Conservation (phyloP, 2,113 vertebrate genomes). For the Chaetorhynchus papuensis region DNA sequence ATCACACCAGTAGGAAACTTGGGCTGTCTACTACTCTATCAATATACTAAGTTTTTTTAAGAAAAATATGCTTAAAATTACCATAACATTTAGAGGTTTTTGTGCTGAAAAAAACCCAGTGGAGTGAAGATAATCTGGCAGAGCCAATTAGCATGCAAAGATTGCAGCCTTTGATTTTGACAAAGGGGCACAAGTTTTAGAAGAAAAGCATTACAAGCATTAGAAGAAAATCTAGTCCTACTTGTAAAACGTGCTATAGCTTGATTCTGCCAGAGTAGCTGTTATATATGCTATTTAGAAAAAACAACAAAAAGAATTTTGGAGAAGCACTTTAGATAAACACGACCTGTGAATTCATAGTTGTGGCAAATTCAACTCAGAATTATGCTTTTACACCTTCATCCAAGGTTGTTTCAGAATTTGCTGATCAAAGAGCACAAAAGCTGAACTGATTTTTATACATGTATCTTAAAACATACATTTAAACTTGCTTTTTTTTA, state of each 20-base stretch:
- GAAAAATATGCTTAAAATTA: not conserved
- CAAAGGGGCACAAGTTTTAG: not conserved
- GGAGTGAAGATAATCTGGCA: not conserved
- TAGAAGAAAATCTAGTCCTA: not conserved
- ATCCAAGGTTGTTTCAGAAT: not conserved
- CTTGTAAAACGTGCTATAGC: not conserved
- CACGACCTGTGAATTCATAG: not conserved
- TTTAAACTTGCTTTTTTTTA: not conserved
- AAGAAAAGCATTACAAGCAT: too few species aligned
- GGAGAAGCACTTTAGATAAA: not conserved
- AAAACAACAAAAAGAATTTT: not conserved
- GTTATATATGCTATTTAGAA: not conserved
- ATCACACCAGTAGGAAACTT: not conserved
- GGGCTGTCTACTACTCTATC: not conserved
- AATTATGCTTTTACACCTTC: not conserved
- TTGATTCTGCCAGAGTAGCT: not conserved
- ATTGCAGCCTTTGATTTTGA: slow-evolving; percentile 2
- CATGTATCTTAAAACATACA: not conserved
- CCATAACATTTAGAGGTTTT: not conserved
- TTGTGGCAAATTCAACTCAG: not conserved
- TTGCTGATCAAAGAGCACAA: not conserved
- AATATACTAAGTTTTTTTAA: not conserved
- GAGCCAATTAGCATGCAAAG: not conserved
- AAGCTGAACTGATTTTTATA: not conserved
- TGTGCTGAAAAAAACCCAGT: not conserved